Conservation (phyloP, 2,888 invertebrate species). For the Drosophila quasianomalipes region DNA sequence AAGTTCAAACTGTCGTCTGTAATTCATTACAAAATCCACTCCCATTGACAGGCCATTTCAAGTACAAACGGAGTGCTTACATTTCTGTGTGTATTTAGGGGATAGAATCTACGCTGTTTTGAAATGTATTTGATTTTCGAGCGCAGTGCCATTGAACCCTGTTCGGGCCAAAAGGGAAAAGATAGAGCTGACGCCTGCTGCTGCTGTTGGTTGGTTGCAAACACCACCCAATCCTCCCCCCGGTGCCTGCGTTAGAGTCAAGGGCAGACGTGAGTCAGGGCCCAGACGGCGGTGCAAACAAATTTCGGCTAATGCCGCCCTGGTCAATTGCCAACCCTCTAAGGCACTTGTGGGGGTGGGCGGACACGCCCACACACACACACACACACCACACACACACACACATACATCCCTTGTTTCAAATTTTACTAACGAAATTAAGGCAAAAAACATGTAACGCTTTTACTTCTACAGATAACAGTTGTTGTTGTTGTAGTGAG, state of each 20-base stretch:
- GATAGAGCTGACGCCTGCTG: constrained; percentile 27
- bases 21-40: constrained; percentile 28
- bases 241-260: constrained; percentile 41
- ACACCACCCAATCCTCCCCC: background rate
- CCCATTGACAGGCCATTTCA: constrained; percentile 43
- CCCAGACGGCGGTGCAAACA: constrained; percentile 77
- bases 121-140: constrained; percentile 63
- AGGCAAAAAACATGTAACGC: constrained; percentile 53
- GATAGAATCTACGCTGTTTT: constrained; percentile 15
- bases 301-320: constrained; percentile 70
- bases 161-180: constrained; percentile 18
- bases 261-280: constrained; percentile 69
- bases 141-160: constrained; percentile 65
- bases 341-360: background rate
- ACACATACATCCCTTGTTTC: constrained; percentile 49
- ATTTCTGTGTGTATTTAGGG: constrained; percentile 15
- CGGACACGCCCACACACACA: constrained; percentile 30
- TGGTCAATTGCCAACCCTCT: constrained; percentile 33
- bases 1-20: constrained; percentile 16
- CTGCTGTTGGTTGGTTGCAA: constrained; percentile 1
- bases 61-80: constrained; percentile 19
- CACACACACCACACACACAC: constrained; percentile 12
- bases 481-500: constrained; percentile 25
- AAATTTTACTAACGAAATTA: constrained; percentile 64
- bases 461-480: constrained; percentile 43